Base-by-base conservation (phyloP, 2,113 vertebrate genomes). In the Lamprologus sp. region DNA sequence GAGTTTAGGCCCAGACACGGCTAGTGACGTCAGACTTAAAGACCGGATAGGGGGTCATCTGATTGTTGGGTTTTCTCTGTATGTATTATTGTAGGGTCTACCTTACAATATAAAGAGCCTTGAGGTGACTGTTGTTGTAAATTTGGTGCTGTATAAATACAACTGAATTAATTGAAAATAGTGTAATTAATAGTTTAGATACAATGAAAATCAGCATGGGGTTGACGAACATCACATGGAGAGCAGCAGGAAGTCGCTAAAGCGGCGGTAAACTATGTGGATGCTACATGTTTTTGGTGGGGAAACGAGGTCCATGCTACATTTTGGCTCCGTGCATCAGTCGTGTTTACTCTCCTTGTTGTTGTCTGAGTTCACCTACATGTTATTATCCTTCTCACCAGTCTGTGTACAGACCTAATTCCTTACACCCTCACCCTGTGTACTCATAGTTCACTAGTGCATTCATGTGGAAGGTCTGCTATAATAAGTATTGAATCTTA, bases 1-100 rank as follows among this genome's bases (percentile, higher is more conserved):
- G 1, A 55, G 54, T 26, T 55, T 55, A 0, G 0, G 0, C 1
- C 11, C 6, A 55, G 53, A 55, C 21, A 55, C 11, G 3, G n/a
- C 51, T 54, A 13, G 53, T 23, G 53, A 23, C 4, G 0, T 55
- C 53, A 23, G 2, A 55, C 53, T 23, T 2, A 23, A 55, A 1
- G 0, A 55, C 4, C 0, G 2, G 53, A 7, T 23, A 55, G 7
- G 54, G 12, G 1, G 23, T 56, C 54, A 56, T 26, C 12, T 56
- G 54, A 26, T 26, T 56, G 23, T 56, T 56, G 12, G 23, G 23
- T 56, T 56, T 14, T 56, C 54, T 14, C 54, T 56, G 54, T 56
- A 56, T 56, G 1, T 14, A 56, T 56, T 26, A 56, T 56, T 28
- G 13, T 58, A 15, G 4, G 54, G 54, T 26, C 54, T 26, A 56